Evolutionary conservation across 35 echinoderm and acorn worm species (phyloP), one percentile per base, ranked within the genome.

Genomic region (Amphiura filiformis): DNA sequence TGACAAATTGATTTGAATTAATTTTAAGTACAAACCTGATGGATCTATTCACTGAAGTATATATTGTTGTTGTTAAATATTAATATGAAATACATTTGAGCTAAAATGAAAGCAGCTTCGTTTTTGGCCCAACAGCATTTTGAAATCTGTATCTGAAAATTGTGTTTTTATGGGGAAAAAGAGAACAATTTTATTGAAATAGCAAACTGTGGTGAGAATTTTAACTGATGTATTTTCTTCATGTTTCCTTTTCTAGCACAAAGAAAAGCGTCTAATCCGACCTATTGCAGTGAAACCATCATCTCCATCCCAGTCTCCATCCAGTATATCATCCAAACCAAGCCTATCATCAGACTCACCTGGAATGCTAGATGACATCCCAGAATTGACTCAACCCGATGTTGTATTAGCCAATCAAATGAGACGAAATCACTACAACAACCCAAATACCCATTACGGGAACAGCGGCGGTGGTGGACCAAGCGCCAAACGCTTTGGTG

Each of bases 271-370:
- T 65, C 56, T 85, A 34, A 85, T 85, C 31, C 49, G 83, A 15
- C 83, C 83, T 1, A 61, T 85, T 32, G 49, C 83, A 34, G 49
- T 85, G 26, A 85, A 85, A 37, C 47, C 83, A 13, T 37, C 56
- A 13, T 85, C 83, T 23, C 83, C 83, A 0, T 85, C 83, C 1
- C 83, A 61, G 61, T 85, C 83, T 35, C 83, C 83, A 22, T 32
- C 47, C 56, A 85, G 83, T 65, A 85, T 56, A 31, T 85, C 83
- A 70, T 85, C 83, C 31, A 61, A 61, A 61, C 83, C 32, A 56
- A 85, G 83, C 37, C 83, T 85, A 32, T 34, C 83, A 12, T 61
- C 83, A 12, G 37, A 61, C 56, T 85, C 83, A 37, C 83, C 83
- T 22, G 64, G 83, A 31, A 85, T 85, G 83, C 83, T 61, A 0